A percentile compares a stretch with the other conserved stretches of the same genome.
Conservation (phyloP, 1,140 invertebrate species). For the Centruroides vittatus region DNA sequence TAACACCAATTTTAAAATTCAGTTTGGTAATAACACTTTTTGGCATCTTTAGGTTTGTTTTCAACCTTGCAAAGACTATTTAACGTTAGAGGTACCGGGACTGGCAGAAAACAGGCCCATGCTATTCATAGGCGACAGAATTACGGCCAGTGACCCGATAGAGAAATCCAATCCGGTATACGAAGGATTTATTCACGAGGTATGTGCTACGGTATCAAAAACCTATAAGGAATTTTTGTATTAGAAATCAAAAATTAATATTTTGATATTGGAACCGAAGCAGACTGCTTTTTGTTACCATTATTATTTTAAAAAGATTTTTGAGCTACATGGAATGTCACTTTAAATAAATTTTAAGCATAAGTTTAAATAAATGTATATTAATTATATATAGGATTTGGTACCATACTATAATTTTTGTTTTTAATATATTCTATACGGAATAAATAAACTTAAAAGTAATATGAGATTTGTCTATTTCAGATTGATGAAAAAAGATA, state of each 20-base stretch:
- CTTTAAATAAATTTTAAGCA: no score
- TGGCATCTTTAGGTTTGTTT: slow-evolving; percentile 37
- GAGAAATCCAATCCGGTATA: slow-evolving; percentile 32
- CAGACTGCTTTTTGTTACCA: no score
- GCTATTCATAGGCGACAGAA: slow-evolving; percentile 59
- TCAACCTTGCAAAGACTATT: slow-evolving; percentile 44
- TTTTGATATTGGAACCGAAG: no score
- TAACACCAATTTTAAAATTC: no score
- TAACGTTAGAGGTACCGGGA: slow-evolving; percentile 59
- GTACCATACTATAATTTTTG: no score
- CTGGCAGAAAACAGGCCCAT: slow-evolving; percentile 70
- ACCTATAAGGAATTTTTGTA: no score
- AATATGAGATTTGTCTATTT: no score
- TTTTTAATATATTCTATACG: no score
- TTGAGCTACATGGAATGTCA: no score
- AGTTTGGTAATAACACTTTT: slow-evolving; percentile 16
- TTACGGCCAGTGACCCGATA: slow-evolving; percentile 35
- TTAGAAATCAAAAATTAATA: no score
- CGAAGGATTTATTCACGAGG: slow-evolving; percentile 65
- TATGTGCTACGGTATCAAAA: slow-evolving; percentile 22
- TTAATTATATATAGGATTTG: background rate
- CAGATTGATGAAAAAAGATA: slow-evolving; percentile 36
- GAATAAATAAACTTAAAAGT: no score
- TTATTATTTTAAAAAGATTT: no score
- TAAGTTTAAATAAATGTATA: background rate